phyloP scores from a whole-genome alignment of 2,113 vertebrate species.

The Psettodes erumei region DNA sequence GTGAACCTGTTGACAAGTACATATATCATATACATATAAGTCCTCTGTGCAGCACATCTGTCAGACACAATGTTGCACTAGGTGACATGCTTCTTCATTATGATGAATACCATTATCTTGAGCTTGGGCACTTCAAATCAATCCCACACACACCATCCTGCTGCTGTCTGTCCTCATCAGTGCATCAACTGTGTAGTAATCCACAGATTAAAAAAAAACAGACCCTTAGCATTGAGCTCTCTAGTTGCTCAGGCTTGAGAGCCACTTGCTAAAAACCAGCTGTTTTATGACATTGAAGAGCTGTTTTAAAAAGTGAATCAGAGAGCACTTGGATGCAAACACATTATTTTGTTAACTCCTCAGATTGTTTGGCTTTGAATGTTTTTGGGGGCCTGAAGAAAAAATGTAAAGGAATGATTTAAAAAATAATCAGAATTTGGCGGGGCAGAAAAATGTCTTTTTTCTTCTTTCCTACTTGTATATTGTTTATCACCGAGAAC shows the following conservation, averaged over 20 bases:
- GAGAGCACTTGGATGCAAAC: too few relatives aligned
- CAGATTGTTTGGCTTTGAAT: too few relatives aligned
- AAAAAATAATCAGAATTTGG: too few relatives aligned
- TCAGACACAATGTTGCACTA: background rate
- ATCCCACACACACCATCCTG: background rate
- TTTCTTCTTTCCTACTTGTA: background rate
- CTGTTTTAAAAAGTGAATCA: too few relatives aligned
- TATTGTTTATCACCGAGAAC: too few relatives aligned
- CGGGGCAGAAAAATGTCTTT: too few relatives aligned
- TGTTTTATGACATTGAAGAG: too few relatives aligned
- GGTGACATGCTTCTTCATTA: background rate
- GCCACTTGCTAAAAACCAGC: too few relatives aligned
- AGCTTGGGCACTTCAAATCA: background rate
- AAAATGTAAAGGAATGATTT: too few relatives aligned
- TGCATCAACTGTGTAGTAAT: background rate
- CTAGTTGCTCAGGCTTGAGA: background rate
- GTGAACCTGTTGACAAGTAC: too few relatives aligned
- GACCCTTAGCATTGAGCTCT: background rate
- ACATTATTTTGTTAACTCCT: too few relatives aligned
- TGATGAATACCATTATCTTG: background rate
- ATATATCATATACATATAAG: background rate
- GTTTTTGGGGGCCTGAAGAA: too few relatives aligned
- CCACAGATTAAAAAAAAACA: background rate
- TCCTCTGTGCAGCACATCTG: background rate
- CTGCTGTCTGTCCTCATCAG: background rate